phyloP scores from a whole-genome alignment of 2,797 vertebrate genomes.

The Tokudaia muenninki region DNA sequence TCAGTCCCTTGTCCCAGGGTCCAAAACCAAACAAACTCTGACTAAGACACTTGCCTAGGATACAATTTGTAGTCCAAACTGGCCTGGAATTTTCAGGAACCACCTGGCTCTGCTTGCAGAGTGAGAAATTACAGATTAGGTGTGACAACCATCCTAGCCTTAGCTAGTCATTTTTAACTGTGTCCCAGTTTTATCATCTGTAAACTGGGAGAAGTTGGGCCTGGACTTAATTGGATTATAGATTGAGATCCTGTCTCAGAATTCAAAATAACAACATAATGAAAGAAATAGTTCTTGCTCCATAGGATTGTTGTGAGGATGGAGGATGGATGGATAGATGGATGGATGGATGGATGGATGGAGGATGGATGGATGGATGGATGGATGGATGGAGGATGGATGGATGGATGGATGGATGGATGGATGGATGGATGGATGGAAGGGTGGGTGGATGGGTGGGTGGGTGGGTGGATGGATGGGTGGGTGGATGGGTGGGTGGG shows the following conservation, averaged over 20 bases:
- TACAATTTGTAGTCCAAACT: not conserved
- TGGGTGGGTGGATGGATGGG: no score
- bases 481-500: no score
- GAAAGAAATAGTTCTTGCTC: slow-evolving; percentile 16
- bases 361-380: no score
- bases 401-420: no score
- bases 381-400: no score
- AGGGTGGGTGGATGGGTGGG: not conserved
- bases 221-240: not conserved
- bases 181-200: not conserved
- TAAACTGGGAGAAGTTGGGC: not conserved
- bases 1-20: not conserved
- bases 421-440: not conserved
- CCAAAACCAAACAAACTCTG: not conserved
- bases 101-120: not conserved
- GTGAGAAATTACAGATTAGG: not conserved
- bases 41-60: not conserved
- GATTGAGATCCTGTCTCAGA: not conserved
- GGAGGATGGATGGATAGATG: no score
- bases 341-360: no score
- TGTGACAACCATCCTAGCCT: not conserved
- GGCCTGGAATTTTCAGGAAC: not conserved
- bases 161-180: not conserved
- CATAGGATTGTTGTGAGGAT: not conserved
- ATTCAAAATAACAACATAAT: not conserved